Conservation (phyloP, 2,888 invertebrate species). For the Mantis religiosa region DNA sequence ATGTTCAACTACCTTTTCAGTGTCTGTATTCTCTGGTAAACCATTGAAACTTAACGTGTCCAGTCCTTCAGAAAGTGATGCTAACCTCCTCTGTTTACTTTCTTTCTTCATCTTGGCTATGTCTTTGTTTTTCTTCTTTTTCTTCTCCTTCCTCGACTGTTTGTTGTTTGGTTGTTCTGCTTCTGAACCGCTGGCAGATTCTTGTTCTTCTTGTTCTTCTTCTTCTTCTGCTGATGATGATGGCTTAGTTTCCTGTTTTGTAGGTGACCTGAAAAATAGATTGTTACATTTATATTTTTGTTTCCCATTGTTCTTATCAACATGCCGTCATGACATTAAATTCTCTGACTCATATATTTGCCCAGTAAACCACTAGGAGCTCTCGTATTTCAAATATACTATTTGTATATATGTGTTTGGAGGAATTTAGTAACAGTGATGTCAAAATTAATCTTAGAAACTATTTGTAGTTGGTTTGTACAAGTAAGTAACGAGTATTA, state of each 20-base stretch:
- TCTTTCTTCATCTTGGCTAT: slow-evolving; percentile 49
- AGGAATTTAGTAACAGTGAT: no score
- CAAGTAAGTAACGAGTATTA: no score
- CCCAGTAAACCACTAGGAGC: no score
- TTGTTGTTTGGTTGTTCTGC: slow-evolving; percentile 29
- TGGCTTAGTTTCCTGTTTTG: no score
- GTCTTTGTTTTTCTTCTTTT: slow-evolving; percentile 39
- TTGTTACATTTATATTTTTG: not conserved
- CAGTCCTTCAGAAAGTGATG: slow-evolving; percentile 48
- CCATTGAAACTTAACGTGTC: slow-evolving; percentile 39
- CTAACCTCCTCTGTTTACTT: slow-evolving; percentile 45
- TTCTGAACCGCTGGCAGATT: slow-evolving; percentile 22
- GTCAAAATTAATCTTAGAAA: no score
- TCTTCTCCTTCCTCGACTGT: slow-evolving; percentile 41
- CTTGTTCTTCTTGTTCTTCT: no score
- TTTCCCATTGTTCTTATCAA: no score
- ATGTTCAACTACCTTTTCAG: not conserved
- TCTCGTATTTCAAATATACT: no score
- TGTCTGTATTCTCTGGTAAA: not conserved
- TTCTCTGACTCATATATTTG: no score
- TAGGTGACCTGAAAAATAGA: not conserved
- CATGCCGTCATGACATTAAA: no score
- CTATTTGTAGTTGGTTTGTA: no score
- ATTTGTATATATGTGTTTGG: no score
- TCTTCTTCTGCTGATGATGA: not conserved